Base-by-base conservation (phyloP, 2,113 vertebrate genomes). In the Piprites chloris region DNA sequence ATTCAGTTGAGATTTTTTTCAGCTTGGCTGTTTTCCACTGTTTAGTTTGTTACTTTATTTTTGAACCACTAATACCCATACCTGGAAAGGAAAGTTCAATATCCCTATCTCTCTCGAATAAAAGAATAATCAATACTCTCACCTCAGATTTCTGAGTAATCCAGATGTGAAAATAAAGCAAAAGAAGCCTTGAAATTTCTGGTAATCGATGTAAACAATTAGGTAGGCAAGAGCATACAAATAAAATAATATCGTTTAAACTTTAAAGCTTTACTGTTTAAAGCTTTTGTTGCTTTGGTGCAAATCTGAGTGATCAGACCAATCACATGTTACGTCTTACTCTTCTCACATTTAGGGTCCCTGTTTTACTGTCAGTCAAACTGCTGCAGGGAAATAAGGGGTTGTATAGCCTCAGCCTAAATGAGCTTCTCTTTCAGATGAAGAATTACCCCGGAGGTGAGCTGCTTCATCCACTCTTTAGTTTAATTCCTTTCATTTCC, bases 1-100 rank as follows among this genome's bases (percentile, higher is more conserved):
- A 96, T 89, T 86, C 92, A 92, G 80, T 74, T 67, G 92, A 87
- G 86, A 75, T 66, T 91, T 87, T 61, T 89, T 95, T 63, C 79
- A 93, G 68, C 41, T 56, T 32, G 56, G 28, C 47, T 80, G 24
- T 59, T 96, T 87, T 84, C 83, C 78, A 65, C 65, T 75, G 5
- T 74, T 85, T 49, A 44, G 72, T 80, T 59, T 61, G 55, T 86
- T 89, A 33, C 59, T 91, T 63, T 62, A 55, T 77, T 85, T 96
- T 83, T 58, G 37, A 53, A 39, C 16, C 7, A 12, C 50, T 77
- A 50, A 63, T 95, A 90, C 68, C 55, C 28, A n/a, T 49, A 47
- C 21, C 56, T 75, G 41, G 62, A 85, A 81, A 42, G 41, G 24
- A n/a, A 82, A 68, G 18, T 72, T 92, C 3, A 1, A 69, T 68